These are phyloP conservation scores for Oedothorax gibbosus DNA, from an alignment of 1,140 invertebrate species.

Conservation along the genomic window DNA sequence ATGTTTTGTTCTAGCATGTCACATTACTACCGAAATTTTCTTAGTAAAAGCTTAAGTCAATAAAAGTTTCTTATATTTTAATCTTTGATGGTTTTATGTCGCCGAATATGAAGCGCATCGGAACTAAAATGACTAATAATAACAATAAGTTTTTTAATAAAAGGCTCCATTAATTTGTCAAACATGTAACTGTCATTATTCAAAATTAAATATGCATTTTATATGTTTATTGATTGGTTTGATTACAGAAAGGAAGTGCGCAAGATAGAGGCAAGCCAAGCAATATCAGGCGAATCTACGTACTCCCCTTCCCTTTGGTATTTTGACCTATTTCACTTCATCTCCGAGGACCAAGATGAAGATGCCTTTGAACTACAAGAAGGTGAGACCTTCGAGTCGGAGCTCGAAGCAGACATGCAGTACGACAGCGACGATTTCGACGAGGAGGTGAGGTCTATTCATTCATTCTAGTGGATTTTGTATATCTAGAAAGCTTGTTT, in stretches of 20 bases:
- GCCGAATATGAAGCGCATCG: too few relatives aligned
- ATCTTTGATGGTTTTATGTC: too few relatives aligned
- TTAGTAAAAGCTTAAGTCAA: too few relatives aligned
- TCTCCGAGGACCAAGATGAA: constrained; percentile 36
- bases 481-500: too few relatives aligned
- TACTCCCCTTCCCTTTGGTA: constrained; percentile 51
- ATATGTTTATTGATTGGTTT: neutral
- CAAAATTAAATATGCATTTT: too few relatives aligned
- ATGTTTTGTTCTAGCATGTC: too few relatives aligned
- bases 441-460: constrained; percentile 24
- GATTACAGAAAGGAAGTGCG: constrained; percentile 23
- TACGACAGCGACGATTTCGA: constrained; percentile 35
- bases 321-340: constrained; percentile 50
- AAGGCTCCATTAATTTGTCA: too few relatives aligned
- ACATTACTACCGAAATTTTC: too few relatives aligned
- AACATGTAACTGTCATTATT: too few relatives aligned
- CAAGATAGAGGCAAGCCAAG: constrained; percentile 33
- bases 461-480: neutral
- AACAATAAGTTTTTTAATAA: too few relatives aligned
- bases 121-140: too few relatives aligned
- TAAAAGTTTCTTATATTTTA: too few relatives aligned
- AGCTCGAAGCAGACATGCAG: constrained; percentile 20
- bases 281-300: constrained; percentile 20
- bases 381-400: constrained; percentile 3
- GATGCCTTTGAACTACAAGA: neutral